Evolutionary conservation across 2,888 invertebrate genomes (phyloP), one percentile per base, ranked within the genome.

Genomic region (Luperina testacea): DNA sequence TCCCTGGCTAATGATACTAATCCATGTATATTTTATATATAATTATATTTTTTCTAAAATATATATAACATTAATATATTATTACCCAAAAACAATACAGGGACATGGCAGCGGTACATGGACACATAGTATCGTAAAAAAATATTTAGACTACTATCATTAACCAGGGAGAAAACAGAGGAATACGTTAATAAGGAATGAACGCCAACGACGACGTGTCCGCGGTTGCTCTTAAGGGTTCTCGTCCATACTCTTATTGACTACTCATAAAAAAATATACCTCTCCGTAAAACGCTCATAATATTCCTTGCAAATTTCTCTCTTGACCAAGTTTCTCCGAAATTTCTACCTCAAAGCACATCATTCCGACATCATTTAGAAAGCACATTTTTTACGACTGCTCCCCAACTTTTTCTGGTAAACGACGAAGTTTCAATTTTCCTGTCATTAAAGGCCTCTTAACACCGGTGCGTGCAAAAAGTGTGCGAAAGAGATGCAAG

Each of bases 401-500:
- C 94, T 93, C 84, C 87, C 87, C 92, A 93, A 89, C 75, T 91
- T 94, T 94, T 95, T 94, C 91, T 83, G 71, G 88, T 87, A 89
- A 91, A 89, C 91, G 91, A 87, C 91, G 91, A 91, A 96, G 92
- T 96, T 96, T 94, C 95, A 94, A 95, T 95, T 95, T 95, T 95
- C 95, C 96, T 94, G 95, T 95, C 96, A 96, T 96, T 96, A 96
- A 94, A 95, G 92, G 90, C 87, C 92, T 93, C 90, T 96, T 94
- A 95, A 92, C 94, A 93, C 89, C 87, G 87, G 87, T 87, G 88
- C 87, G 88, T 82, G 84, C 86, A 90, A 90, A 89, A 91, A 91
- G 88, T 85, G 89, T 80, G 83, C 71, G 89, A 90, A 69, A 87
- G 89, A 87, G 91, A 88, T 78, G 88, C 85, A 88, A 84, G 88